These are phyloP conservation scores for Herminia tarsipennalis DNA, from an alignment of 2,888 invertebrate species.

Conservation along the genomic window DNA sequence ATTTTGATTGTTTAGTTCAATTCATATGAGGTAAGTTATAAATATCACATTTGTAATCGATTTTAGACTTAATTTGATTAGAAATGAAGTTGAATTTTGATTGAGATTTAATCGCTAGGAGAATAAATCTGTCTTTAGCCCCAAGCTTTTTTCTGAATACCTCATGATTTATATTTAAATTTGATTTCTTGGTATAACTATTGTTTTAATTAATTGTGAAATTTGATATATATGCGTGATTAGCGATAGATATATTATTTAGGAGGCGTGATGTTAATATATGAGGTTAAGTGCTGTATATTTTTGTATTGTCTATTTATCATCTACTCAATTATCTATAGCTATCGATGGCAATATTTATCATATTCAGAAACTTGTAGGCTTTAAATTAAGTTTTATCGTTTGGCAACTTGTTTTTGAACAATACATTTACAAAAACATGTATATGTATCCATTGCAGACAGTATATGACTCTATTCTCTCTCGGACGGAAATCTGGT, in stretches of 20 bases:
- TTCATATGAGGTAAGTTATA: constrained; percentile 14
- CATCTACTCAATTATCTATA: constrained; percentile 33
- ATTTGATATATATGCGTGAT: constrained; percentile 50
- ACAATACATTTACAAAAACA: too few relatives aligned
- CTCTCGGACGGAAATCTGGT: too few relatives aligned
- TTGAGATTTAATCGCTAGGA: neutral
- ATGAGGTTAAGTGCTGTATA: constrained; percentile 33
- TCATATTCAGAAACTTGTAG: constrained; percentile 19
- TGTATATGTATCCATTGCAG: too few relatives aligned
- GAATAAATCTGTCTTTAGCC: constrained; percentile 28
- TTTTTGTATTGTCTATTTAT: constrained; percentile 28
- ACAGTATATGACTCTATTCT: too few relatives aligned
- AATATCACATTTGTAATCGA: constrained; percentile 6
- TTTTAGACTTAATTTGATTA: constrained; percentile 6
- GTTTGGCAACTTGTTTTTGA: too few relatives aligned
- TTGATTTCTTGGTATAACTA: constrained; percentile 35
- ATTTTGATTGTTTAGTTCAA: constrained; percentile 15
- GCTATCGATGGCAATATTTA: constrained; percentile 31
- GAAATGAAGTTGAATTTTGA: constrained; percentile 7
- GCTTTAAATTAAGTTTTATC: too few relatives aligned
- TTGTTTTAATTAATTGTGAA: constrained; percentile 48
- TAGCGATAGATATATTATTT: constrained; percentile 52
- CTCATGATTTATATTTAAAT: constrained; percentile 37
- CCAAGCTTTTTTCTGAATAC: constrained; percentile 37
- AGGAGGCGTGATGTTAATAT: constrained; percentile 56